These are phyloP conservation scores for Mormyrops attenuatus DNA, from an alignment of 2,797 vertebrate species.

Conservation along the genomic window DNA sequence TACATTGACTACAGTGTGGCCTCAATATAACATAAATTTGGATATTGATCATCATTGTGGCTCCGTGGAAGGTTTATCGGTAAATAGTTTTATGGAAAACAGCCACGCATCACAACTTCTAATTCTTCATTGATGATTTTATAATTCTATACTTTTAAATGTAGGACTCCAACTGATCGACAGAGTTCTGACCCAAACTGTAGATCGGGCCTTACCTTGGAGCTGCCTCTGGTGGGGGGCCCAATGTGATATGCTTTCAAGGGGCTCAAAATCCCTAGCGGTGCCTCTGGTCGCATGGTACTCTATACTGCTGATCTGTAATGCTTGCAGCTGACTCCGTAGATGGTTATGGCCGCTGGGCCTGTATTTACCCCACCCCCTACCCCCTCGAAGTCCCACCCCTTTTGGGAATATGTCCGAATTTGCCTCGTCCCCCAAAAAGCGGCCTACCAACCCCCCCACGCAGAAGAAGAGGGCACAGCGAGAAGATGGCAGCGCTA, in stretches of 20 bases:
- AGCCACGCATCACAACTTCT: not conserved
- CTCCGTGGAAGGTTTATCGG: not conserved
- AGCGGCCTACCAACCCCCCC: not conserved
- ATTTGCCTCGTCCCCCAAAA: not conserved
- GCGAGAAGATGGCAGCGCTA: not conserved
- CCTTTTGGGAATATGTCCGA: not conserved
- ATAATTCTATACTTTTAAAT: not conserved
- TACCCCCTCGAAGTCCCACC: not conserved
- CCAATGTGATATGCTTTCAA: not conserved
- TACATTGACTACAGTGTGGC: not conserved
- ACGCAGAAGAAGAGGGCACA: not conserved
- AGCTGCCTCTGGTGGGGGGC: not conserved
- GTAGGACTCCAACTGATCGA: not conserved
- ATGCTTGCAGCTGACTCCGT: not conserved
- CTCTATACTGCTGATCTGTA: not conserved
- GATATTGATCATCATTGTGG: not conserved
- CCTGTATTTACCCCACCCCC: not conserved
- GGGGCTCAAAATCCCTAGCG: not conserved
- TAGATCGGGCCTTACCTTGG: not conserved
- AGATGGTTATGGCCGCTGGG: not conserved
- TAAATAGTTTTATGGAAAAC: not conserved
- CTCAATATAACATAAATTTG: not conserved
- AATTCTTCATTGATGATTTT: not conserved
- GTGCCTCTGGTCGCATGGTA: too few species aligned
- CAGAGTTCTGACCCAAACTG: not conserved